Evolutionary conservation across 2,797 vertebrate species (phyloP), one percentile per base, ranked within the genome.

Genomic region (Halcyon chelicuti): DNA sequence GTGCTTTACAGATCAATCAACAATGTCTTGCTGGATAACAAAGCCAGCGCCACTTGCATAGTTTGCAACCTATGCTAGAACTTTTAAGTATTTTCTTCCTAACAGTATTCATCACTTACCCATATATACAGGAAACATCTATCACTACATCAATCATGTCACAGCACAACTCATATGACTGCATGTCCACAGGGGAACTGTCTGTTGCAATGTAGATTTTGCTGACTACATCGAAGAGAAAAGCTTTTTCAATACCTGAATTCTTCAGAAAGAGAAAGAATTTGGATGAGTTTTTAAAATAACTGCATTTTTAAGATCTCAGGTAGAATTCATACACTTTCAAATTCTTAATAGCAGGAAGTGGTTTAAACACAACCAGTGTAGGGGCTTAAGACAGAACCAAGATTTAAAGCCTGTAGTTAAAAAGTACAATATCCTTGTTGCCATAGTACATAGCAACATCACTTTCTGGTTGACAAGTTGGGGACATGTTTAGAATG

Each of bases 151-250:
- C 99, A 67, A 99, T 99, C 99, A 99, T 99, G 96, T 99, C 99
- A 74, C 99, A 99, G 98, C 99, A 99, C 95, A 99, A 97, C 84
- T 99, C 99, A 2, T 99, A 99, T 5, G 99, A 99, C 97, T 99
- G 99, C 99, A 99, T 99, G 98, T 99, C 99, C 87, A 99, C 99
- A 19, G 99, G 99, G 46, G 99, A 99, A 95, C 99, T 99, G 98
- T 99, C 99, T 74, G 99, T 99, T 95, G 99, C 99, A 33, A 99
- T 99, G 98, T 99, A 99, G 98, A 99, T 99, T 98, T 99, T 99
- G 98, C 99, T 99, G 98, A 99, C 99, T 93, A 99, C 99, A n/a
- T 99, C 99, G 63, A 99, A 99, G 97, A 99, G 98, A 95, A 99
- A 99, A 93, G 99, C 99, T 97, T 99, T 99, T 98, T 99, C 99